Base-by-base conservation (phyloP, 2,888 invertebrate genomes). In the Psylliodes chrysocephalus region DNA sequence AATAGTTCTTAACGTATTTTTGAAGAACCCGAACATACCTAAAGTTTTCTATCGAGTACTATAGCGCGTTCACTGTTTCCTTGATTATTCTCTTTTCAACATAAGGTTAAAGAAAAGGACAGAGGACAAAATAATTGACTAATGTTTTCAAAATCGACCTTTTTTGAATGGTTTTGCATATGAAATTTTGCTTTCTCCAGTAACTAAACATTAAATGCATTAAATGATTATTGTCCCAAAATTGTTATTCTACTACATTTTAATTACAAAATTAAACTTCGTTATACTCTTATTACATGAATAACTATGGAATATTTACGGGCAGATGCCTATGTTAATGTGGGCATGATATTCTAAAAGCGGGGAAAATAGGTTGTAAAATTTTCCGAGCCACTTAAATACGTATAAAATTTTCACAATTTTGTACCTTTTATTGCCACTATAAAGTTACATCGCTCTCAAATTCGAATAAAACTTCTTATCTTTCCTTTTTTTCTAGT, bases 341-440 rank as follows among this genome's bases (percentile, higher is more conserved):
- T 18, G 14, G 44, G 18, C 15, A 8, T 6, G 5, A 15, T 44
- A 44, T 44, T 44, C 44, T 44, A 44, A 44, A 44, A 44, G 15
- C 15, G 18, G 44, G n/a, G 14, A 17, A 44, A 44, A n/a, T 44
- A 2, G 44, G 44, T 44, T 12, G 14, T 44, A 44, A 44, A 44
- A 44, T 44, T 18, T 44, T 44, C 44, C 18, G 8, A 44, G 44
- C 44, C 44, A 44, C 44, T 44, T 44, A 44, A 44, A 44, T 18
- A 44, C 4, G 44, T 18, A 18, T 44, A 44, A 44, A 44, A 40
- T 44, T 44, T 44, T 44, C 44, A 44, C 44, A 44, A 18, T 44
- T 44, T 44, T 44, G 44, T 44, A 44, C 17, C 17, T 15, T 44
- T 18, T 44, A 44, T 17, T 44, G 44, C 44, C n/a, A 14, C 44